These are phyloP conservation scores for Takifugu rubripes DNA, from an alignment of 2,797 vertebrate genomes.

Conservation along the genomic window DNA sequence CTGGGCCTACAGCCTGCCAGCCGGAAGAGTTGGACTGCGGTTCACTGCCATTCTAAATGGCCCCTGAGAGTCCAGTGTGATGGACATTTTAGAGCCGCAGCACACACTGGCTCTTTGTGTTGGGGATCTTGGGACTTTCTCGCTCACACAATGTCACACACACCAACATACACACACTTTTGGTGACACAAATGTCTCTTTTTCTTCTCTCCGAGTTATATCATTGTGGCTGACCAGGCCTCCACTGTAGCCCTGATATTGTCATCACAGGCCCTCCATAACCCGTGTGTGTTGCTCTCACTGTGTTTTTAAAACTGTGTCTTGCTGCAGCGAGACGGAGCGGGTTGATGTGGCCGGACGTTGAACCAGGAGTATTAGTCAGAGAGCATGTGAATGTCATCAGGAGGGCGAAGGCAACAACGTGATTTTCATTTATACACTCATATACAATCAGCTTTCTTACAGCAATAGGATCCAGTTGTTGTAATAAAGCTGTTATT, in stretches of 20 bases:
- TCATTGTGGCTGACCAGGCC: constrained; percentile 32
- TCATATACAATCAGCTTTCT: constrained; percentile 21
- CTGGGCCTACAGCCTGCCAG: constrained; percentile 50
- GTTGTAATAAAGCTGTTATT: constrained; percentile 36
- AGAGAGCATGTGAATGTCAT: constrained; percentile 73
- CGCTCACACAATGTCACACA: constrained; percentile 35
- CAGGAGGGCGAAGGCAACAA: constrained; percentile 46
- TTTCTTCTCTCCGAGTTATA: constrained; percentile 43
- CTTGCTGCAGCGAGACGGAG: constrained; percentile 9
- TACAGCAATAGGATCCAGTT: constrained; percentile 26
- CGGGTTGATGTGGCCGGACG: constrained; percentile 42
- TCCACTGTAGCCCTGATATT: constrained; percentile 27
- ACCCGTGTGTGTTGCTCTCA: constrained; percentile 29
- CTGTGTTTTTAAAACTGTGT: constrained; percentile 16
- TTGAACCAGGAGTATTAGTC: constrained; percentile 43
- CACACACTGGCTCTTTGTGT: constrained; percentile 76
- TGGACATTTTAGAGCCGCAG: constrained; percentile 52
- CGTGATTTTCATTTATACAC: constrained; percentile 63
- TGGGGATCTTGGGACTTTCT: constrained; percentile 44
- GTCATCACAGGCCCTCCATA: constrained; percentile 33
- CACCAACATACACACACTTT: constrained; percentile 20
- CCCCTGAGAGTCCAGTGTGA: constrained; percentile 65
- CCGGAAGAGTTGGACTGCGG: constrained; percentile 62
- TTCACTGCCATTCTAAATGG: constrained; percentile 63
- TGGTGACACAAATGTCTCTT: constrained; percentile 32